These are phyloP conservation scores for Silurus meridionalis DNA, from an alignment of 2,113 vertebrate genomes.

Conservation along the genomic window DNA sequence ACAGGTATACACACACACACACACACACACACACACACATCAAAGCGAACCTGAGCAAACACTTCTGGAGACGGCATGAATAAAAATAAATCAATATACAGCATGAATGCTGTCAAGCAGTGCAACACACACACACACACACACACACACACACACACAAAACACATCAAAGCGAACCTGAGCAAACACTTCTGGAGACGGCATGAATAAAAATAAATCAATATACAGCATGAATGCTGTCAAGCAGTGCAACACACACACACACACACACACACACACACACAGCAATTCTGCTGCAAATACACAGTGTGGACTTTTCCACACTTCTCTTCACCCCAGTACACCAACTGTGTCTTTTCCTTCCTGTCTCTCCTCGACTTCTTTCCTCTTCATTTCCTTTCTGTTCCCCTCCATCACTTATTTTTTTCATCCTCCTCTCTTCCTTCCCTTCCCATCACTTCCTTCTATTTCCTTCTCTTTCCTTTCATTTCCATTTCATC, in stretches of 20 bases:
- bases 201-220: neutral
- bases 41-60: neutral
- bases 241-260: neutral
- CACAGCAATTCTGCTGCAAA: neutral
- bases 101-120: neutral
- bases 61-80: neutral
- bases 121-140: neutral
- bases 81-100: neutral
- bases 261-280: conserved; percentile 1
- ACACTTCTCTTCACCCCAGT: too few relatives aligned
- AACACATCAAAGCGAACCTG: neutral
- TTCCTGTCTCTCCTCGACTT: neutral
- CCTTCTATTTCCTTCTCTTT: neutral
- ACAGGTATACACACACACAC: conserved; percentile 75
- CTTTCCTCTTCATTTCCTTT: neutral
- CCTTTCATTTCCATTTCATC: too few relatives aligned
- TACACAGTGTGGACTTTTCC: too few relatives aligned
- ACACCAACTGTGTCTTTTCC: too few relatives aligned
- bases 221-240: neutral
- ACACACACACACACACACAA: neutral
- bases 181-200: neutral
- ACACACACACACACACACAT: conserved; percentile 21
- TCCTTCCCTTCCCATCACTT: neutral
- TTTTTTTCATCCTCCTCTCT: neutral
- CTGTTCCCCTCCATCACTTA: neutral